Evolutionary conservation across 1,140 invertebrate genomes (phyloP), one percentile per base, ranked within the genome.

Genomic region (Pissodes strobi): DNA sequence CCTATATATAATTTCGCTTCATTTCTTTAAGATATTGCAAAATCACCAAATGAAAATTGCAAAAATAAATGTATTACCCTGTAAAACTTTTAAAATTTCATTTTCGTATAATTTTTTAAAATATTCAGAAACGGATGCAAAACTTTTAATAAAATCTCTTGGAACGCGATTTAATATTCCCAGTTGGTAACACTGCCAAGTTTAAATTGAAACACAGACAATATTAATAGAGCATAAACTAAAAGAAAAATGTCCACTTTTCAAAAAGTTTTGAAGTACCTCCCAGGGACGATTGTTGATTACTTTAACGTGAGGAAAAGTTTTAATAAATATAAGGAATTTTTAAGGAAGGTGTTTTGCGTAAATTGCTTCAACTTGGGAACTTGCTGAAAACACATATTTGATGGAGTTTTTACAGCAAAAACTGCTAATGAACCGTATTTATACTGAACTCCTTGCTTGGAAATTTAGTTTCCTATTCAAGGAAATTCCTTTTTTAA

Each of bases 191-290:
- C 17, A 62, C 34, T 39, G 48, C 46, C 59, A 62, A 62, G 37
- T 62, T 62, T 62, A 62, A 62, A 62, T 62, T 62, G 59, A 62
- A 62, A 62, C 56, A 62, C 46, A 62, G 59, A 62, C 59, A 62
- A 62, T 62, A 62, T 62, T 62, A 62, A 62, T 51, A 62, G 59
- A 45, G 59, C 34, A 62, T 62, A 62, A 62, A 62, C 46, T 53
- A 62, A 62, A 62, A 62, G 59, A 62, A 62, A 62, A 62, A 62
- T 34, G 59, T 62, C 59, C 59, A 51, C 46, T 52, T 62, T 62
- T 62, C 37, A 19, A 25, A 23, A 62, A 62, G 34, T 25, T 51
- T 62, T 60, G 6, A 23, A 52, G 45, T 30, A 53, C 56, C 56
- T 48, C 37, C 59, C 34, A 9, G 59, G 59, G 59, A 62, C 59